Conservation (phyloP, 1,140 invertebrate genomes). For the Drosophila neocordata region DNA sequence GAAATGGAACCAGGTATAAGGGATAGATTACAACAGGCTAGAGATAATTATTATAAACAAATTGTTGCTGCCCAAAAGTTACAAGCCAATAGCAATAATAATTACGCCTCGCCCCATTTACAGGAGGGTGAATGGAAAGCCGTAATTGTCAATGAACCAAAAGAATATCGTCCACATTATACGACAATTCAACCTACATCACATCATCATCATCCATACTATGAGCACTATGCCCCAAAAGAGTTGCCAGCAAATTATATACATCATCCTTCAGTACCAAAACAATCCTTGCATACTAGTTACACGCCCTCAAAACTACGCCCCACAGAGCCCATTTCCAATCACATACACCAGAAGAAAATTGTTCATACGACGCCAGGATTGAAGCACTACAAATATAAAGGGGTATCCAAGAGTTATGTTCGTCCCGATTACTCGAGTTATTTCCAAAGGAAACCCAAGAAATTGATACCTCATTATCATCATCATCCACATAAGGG, state of each 20-base stretch:
- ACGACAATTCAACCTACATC: conserved; percentile 36
- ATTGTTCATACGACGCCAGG: conserved; percentile 79
- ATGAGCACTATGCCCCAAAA: conserved; percentile 66
- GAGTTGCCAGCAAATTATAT: conserved; percentile 64
- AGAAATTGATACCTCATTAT: conserved; percentile 44
- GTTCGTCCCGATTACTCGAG: conserved; percentile 68
- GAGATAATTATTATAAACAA: conserved; percentile 75
- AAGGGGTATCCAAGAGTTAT: conserved; percentile 54
- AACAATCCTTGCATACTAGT: conserved; percentile 57
- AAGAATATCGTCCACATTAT: conserved; percentile 66
- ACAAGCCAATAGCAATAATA: conserved; percentile 35
- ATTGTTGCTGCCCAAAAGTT: conserved; percentile 55
- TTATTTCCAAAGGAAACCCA: conserved; percentile 78
- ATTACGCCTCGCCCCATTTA: conserved; percentile 28
- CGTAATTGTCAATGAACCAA: conserved; percentile 65
- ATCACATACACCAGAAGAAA: conserved; percentile 72
- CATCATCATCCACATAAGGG: neutral
- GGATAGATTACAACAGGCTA: conserved; percentile 61
- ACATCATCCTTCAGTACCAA: conserved; percentile 48
- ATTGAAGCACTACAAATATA: conserved; percentile 79
- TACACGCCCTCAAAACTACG: conserved; percentile 56
- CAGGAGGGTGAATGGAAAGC: conserved; percentile 78
- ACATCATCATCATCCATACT: conserved; percentile 53
- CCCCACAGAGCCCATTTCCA: conserved; percentile 52
- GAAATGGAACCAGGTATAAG: conserved; percentile 73